Evolutionary conservation across 2,888 invertebrate genomes (phyloP), one percentile per base, ranked within the genome.

Genomic region (Torymus aiolomorphi): DNA sequence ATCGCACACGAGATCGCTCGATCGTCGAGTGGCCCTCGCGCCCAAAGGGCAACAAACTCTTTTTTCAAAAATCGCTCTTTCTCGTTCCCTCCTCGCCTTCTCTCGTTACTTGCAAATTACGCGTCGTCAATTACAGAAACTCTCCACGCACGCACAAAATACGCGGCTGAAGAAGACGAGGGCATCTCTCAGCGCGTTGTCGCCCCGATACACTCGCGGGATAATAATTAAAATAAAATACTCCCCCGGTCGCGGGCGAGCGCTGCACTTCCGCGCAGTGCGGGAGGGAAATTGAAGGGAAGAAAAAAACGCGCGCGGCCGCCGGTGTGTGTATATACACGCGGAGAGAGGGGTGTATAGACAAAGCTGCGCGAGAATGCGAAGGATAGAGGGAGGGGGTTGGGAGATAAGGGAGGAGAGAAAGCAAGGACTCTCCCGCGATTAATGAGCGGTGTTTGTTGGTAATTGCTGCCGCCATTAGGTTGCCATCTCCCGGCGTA

Each of bases 401-500:
- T 31, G 31, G 31, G 31, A 80, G 82, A 81, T 81, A 83, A 80
- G 83, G 66, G 78, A 82, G 77, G 79, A 82, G 83, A 83, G 82
- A 85, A 84, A 84, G 83, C 80, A 83, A 85, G 79, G 80, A 83
- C 82, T 86, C 88, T 86, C 88, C 86, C 84, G 88, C 89, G 88
- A 90, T 90, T 90, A 90, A 90, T 89, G 90, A 90, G 89, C 89
- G 89, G 89, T 90, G 90, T 90, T 90, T 90, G 90, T 90, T 90
- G 90, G 90, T 90, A 90, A 90, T 90, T 90, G 90, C 90, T 89
- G 87, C 88, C 88, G 88, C 89, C 90, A 90, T 90, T 90, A 90
- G 87, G 89, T 89, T 89, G 87, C 86, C 88, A 89, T 89, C 89
- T 84, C 85, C 84, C 80, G 82, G 81, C 70, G 69, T 76, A 67